Evolutionary conservation across 1,140 invertebrate species (phyloP), one percentile per base, ranked within the genome.

Genomic region (Dysdera silvatica): DNA sequence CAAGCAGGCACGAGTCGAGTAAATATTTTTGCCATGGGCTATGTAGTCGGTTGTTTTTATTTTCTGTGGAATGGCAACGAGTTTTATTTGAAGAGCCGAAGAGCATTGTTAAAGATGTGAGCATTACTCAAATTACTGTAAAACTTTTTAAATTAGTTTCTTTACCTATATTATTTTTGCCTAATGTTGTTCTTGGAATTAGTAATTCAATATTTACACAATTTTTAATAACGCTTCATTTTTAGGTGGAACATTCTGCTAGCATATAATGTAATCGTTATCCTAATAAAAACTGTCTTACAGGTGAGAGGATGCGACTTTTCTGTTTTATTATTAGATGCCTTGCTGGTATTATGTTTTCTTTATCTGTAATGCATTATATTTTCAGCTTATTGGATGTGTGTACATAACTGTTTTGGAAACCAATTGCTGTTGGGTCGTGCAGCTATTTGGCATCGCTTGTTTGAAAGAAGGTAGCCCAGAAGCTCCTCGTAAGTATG

Each of bases 1-100:
- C 80, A 97, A 59, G 89, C 94, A 40, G 95, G 95, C 33, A 93
- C 91, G 0, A 90, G 89, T 68, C 80, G 91, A 37, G 88, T 95
- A 1, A 96, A 93, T 75, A 75, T 98, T 12, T 95, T 98, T 76
- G 94, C 94, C 0, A 80, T 98, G 72, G 93, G 94, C n/a, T 99
- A 99, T 75, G 80, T 98, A 0, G 84, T 97, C 47, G 90, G 91
- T 4, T 90, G 93, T 0, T 98, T 99, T 73, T 81, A 94, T 32
- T 98, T 98, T 74, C 80, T 98, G 5, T 98, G 95, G 95, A 90
- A 92, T 78, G 95, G 95, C 29, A 93, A 92, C 43, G 92, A 97
- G 71, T 90, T 96, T 71, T 95, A 96, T 74, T 76, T 95, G 16
- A 82, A 89, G 68, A 89, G 91, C 0, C 71, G 78, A 18, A 81